phyloP scores from a whole-genome alignment of 2,888 invertebrate species.

The Xanthorhoe designata region DNA sequence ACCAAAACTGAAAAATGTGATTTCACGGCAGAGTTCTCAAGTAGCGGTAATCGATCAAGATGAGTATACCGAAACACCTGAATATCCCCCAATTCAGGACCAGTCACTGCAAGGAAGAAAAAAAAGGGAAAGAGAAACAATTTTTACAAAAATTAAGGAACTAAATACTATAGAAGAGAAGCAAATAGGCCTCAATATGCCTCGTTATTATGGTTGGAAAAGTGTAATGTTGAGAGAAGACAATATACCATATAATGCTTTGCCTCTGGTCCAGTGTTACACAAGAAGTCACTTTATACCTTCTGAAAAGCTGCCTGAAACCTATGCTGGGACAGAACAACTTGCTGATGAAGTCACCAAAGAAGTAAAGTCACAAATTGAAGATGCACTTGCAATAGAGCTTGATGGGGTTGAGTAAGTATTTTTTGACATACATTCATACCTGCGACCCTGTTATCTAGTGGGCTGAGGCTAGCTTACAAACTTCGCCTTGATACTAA shows the following conservation, averaged over 20 bases:
- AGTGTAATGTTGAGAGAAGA: slow-evolving; percentile 87
- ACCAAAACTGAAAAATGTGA: slow-evolving; percentile 63
- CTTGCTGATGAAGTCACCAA: slow-evolving; percentile 78
- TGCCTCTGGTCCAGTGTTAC: slow-evolving; percentile 89
- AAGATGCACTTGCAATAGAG: slow-evolving; percentile 88
- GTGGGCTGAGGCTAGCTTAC: neutral
- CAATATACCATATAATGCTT: slow-evolving; percentile 87
- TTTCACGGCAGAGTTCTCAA: slow-evolving; percentile 60
- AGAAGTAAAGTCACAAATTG: slow-evolving; percentile 85
- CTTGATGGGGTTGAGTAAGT: slow-evolving; percentile 84
- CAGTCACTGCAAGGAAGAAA: slow-evolving; percentile 78
- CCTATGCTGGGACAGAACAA: slow-evolving; percentile 79
- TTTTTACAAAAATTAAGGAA: slow-evolving; percentile 86
- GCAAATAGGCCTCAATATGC: slow-evolving; percentile 92
- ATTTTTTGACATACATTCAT: slow-evolving; percentile 5
- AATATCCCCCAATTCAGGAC: slow-evolving; percentile 88
- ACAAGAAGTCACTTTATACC: slow-evolving; percentile 91
- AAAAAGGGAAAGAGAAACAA: slow-evolving; percentile 72
- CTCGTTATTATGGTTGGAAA: slow-evolving; percentile 92
- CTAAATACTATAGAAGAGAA: slow-evolving; percentile 93
- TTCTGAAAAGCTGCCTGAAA: slow-evolving; percentile 85
- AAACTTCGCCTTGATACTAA: no score
- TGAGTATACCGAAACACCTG: slow-evolving; percentile 75
- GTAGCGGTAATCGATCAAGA: slow-evolving; percentile 62
- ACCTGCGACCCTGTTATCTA: no score